Percentiles rank a stretch among this genome's conserved stretches.
These are phyloP conservation scores for Hartigia nigra DNA, from an alignment of 2,888 invertebrate genomes.

Conservation along the genomic window DNA sequence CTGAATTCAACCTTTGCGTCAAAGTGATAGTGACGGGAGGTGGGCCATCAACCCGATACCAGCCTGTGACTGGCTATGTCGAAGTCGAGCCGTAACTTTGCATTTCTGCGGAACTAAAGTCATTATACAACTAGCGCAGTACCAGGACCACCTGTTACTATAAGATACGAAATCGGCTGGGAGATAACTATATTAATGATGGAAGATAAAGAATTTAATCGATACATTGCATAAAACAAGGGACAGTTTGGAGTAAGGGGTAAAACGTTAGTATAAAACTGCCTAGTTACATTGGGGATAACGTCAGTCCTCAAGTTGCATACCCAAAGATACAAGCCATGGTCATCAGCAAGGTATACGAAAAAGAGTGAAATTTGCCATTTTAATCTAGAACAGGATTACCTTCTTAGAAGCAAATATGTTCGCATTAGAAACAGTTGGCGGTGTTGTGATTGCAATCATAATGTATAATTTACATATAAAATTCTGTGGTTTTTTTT, in stretches of 20 bases:
- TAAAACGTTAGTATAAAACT: constrained; percentile 1
- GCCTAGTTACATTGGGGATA: neutral
- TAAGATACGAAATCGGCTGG: constrained; percentile 5
- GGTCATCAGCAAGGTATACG: neutral
- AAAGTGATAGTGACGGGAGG: neutral
- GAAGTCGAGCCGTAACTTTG: constrained; percentile 5
- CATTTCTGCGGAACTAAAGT: constrained; percentile 6
- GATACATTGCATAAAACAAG: neutral
- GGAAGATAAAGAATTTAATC: neutral
- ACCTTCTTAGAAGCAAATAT: neutral
- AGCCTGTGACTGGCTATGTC: constrained; percentile 11
- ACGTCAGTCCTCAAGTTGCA: neutral
- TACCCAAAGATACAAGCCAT: neutral
- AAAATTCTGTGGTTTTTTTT: neutral
- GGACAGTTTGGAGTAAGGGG: neutral
- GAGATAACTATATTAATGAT: neutral
- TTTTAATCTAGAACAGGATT: neutral
- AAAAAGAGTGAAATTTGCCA: neutral
- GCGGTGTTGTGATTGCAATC: neutral
- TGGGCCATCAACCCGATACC: constrained; percentile 5
- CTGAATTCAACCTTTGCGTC: neutral
- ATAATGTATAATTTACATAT: neutral
- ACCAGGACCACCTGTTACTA: neutral
- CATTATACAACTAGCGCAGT: constrained; percentile 3
- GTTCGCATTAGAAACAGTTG: neutral